Evolutionary conservation across 2,113 vertebrate genomes (phyloP).

Genomic region (Lanius collurio): DNA sequence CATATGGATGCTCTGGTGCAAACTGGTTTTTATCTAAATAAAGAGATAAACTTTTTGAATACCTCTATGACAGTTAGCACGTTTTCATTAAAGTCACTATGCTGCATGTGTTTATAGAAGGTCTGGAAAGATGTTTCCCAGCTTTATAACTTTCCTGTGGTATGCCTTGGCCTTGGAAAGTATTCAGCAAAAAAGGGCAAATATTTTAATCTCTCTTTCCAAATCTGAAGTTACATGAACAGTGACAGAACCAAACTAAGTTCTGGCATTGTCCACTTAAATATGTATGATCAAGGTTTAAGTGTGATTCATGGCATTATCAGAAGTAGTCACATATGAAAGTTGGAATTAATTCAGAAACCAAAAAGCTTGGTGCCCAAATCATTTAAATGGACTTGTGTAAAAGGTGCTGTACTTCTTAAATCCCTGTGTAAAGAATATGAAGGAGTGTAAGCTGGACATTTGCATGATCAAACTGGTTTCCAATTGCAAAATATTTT

Average conservation of each 20-base stretch:
- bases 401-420: not conserved
- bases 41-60: not conserved
- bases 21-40: not conserved
- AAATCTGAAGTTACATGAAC: not conserved
- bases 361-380: not conserved
- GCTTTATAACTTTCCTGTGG: not conserved
- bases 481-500: not conserved
- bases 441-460: not conserved
- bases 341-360: not conserved
- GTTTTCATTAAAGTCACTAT: not conserved
- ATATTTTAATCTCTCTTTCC: not conserved
- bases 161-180: not conserved
- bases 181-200: not conserved
- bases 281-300: not conserved
- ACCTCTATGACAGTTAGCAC: not conserved
- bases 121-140: not conserved
- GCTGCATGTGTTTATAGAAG: not conserved
- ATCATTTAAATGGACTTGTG: not conserved
- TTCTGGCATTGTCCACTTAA: not conserved
- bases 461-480: not conserved
- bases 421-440: not conserved
- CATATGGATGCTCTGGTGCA: not conserved
- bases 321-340: not conserved
- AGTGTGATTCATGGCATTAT: not conserved
- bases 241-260: not conserved